Evolutionary conservation across 2,888 invertebrate species (phyloP).

Genomic region (Agrenia bidenticulata): DNA sequence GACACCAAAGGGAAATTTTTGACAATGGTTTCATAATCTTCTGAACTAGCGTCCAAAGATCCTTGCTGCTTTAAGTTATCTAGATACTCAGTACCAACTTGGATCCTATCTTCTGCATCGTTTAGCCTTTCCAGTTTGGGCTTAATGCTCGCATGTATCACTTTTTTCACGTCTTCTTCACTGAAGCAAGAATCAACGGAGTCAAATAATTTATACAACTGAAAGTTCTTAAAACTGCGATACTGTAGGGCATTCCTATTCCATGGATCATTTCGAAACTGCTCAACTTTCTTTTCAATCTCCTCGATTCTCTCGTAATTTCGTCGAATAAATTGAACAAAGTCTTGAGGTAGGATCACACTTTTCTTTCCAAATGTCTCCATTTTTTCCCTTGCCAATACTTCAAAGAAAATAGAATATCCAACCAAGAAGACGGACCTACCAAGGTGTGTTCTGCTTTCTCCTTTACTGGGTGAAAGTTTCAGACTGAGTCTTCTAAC

Average conservation of each 20-base stretch:
- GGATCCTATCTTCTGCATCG: constrained; percentile 24
- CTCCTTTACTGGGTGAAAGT: no score
- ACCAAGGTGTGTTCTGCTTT: no score
- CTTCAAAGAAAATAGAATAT: no score
- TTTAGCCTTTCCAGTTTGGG: constrained; percentile 39
- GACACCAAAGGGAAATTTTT: constrained; percentile 32
- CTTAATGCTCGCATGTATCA: constrained; percentile 45
- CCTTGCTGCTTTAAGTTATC: not conserved
- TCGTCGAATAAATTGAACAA: constrained; percentile 41
- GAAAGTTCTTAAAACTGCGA: constrained; percentile 16
- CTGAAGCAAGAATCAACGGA: constrained; percentile 48
- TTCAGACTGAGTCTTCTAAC: no score
- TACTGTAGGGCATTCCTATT: constrained; percentile 23
- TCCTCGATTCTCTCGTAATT: constrained; percentile 50
- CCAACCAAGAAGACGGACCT: no score
- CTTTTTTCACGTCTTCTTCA: constrained; percentile 40
- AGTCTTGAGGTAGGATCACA: constrained; percentile 43
- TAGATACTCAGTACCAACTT: constrained; percentile 20
- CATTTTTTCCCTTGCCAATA: no score
- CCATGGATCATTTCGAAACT: constrained; percentile 35
- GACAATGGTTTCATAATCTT: constrained; percentile 23
- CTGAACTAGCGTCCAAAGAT: not conserved
- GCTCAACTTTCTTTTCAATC: constrained; percentile 43
- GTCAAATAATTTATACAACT: constrained; percentile 28
- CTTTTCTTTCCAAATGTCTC: constrained; percentile 4